A percentile compares a stretch with the other conserved stretches of the same genome.
Evolutionary conservation across 2,113 vertebrate genomes (phyloP).

Genomic region (Chaetops frenatus): DNA sequence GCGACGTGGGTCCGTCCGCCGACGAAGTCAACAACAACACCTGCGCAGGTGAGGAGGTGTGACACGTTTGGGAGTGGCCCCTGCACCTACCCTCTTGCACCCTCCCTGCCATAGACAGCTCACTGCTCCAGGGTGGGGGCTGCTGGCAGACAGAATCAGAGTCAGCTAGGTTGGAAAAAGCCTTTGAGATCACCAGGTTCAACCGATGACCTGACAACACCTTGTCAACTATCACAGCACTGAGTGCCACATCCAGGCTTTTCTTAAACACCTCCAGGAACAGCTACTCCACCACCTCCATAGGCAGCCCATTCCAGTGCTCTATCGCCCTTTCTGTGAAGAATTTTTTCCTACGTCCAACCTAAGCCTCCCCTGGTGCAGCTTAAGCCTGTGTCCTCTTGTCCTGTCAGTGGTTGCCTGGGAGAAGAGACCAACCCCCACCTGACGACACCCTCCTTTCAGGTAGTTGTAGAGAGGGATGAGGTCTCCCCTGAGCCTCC

Average conservation of each 20-base stretch:
- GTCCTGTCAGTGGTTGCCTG: neutral
- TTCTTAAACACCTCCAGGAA: neutral
- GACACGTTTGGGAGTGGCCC: neutral
- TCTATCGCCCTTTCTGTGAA: neutral
- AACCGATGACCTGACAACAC: neutral
- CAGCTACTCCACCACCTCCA: neutral
- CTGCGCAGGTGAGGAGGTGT: constrained; percentile 74
- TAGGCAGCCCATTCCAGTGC: neutral
- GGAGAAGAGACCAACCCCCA: neutral
- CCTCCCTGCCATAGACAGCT: accelerated
- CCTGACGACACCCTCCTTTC: too few relatives aligned
- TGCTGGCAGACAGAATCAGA: neutral
- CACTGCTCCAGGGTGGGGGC: accelerated
- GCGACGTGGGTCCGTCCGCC: constrained; percentile 80
- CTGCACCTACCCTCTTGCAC: neutral
- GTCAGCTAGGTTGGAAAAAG: neutral
- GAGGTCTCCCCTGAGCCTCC: neutral
- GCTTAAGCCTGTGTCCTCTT: neutral
- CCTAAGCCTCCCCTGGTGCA: neutral
- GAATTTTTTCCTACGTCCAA: neutral
- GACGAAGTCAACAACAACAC: constrained; percentile 99
- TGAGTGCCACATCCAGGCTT: neutral
- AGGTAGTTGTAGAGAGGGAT: neutral
- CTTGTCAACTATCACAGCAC: neutral
- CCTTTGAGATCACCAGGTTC: neutral